Conservation (phyloP, 1,140 invertebrate genomes). For the Drosophila chauvacae region DNA sequence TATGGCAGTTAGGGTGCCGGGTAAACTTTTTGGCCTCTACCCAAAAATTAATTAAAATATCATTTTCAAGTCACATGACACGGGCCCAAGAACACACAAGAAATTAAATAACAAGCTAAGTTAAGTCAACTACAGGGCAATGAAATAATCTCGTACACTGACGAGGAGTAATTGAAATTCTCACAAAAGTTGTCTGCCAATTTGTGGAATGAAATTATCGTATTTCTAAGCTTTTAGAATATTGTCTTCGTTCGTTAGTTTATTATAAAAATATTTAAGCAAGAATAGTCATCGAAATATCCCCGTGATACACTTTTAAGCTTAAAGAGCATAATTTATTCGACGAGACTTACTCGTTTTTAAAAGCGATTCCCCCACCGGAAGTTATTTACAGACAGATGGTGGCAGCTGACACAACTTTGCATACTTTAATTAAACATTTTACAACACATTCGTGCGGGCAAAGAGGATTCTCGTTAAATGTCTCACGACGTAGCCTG, state of each 20-base stretch:
- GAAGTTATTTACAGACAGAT: constrained; percentile 69
- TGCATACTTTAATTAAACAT: constrained; percentile 77
- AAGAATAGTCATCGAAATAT: not conserved
- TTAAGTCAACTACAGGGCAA: constrained; percentile 37
- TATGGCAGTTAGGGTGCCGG: constrained; percentile 36
- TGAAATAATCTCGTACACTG: constrained; percentile 20
- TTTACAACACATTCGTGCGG: constrained; percentile 38
- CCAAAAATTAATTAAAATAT: constrained; percentile 77
- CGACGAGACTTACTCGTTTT: not conserved
- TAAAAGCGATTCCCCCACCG: constrained; percentile 23
- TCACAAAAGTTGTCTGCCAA: not conserved
- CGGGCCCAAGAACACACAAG: constrained; percentile 18
- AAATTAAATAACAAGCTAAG: constrained; percentile 42
- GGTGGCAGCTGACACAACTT: constrained; percentile 67
- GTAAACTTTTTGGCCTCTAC: constrained; percentile 56
- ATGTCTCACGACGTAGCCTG: constrained; percentile 64
- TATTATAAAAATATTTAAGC: not conserved
- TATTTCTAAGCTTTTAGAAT: not conserved
- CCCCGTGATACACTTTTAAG: not conserved
- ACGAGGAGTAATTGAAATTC: constrained; percentile 12
- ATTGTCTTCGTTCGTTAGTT: not conserved
- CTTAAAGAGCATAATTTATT: constrained; percentile 8
- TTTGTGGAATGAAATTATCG: not conserved
- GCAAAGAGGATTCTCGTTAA: constrained; percentile 66
- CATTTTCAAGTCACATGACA: constrained; percentile 67